phyloP scores from a whole-genome alignment of 2,888 invertebrate species.

The Calliscelio sp. region DNA sequence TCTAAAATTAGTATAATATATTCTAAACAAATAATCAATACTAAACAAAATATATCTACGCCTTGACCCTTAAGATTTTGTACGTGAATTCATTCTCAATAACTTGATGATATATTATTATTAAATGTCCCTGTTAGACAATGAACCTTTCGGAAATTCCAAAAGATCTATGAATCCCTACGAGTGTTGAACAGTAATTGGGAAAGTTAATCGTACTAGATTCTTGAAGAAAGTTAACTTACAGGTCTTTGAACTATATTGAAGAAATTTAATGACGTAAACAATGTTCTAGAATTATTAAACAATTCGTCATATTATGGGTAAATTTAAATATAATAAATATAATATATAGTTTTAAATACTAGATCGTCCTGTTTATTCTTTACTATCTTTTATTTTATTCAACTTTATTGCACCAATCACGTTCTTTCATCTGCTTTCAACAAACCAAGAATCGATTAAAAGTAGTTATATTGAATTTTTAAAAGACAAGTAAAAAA shows the following conservation, averaged over 20 bases:
- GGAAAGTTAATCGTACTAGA: not conserved
- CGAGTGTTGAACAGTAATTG: conserved; percentile 9
- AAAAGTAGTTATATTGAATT: conserved; percentile 13
- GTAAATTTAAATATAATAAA: no score
- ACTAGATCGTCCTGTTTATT: no score
- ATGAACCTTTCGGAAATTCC: conserved; percentile 22
- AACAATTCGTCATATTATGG: no score
- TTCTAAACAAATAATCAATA: no score
- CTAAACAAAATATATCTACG: no score
- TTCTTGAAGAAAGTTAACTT: not conserved
- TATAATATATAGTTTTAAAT: no score
- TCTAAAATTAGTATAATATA: no score
- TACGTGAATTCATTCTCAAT: not conserved
- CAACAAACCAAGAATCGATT: conserved; percentile 1
- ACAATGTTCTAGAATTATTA: no score
- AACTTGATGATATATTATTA: not conserved
- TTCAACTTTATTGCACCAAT: not conserved
- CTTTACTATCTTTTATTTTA: not conserved
- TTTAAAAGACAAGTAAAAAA: conserved; percentile 5
- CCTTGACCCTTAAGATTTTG: no score
- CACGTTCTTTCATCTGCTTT: not conserved
- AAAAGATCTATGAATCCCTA: conserved; percentile 1
- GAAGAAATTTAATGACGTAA: no score
- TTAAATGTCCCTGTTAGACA: not conserved
- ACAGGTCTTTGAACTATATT: not conserved